Percentiles rank a stretch among this genome's conserved stretches.
Conservation (phyloP, 2,797 vertebrate species). For the Margarornis squamiger region DNA sequence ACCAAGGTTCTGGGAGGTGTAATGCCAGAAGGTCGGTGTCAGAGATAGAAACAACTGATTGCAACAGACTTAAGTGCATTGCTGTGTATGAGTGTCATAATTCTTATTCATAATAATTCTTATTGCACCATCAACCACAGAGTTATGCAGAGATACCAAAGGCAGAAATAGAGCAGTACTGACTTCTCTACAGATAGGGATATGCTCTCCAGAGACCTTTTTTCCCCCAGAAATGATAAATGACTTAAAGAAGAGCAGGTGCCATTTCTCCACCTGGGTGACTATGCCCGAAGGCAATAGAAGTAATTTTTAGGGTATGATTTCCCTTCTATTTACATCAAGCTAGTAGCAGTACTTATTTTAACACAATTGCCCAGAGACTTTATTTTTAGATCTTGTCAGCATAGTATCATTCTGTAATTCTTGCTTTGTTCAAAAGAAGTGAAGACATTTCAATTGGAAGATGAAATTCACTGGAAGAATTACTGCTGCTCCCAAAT, state of each 20-base stretch:
- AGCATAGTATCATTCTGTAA: neutral
- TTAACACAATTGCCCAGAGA: neutral
- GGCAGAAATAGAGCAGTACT: neutral
- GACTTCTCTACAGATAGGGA: neutral
- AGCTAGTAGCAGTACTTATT: conserved; percentile 7
- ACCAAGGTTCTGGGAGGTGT: neutral
- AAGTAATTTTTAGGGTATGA: neutral
- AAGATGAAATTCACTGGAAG: conserved; percentile 1
- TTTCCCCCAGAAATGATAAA: neutral
- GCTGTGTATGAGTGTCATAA: neutral
- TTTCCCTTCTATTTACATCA: conserved; percentile 25
- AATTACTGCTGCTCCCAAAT: conserved; percentile 15
- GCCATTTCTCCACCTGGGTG: neutral
- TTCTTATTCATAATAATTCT: neutral
- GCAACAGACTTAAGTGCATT: conserved; percentile 6
- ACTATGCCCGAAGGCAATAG: neutral
- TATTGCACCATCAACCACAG: neutral
- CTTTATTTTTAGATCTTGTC: conserved; percentile 9
- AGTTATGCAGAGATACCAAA: neutral
- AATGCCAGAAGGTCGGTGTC: neutral
- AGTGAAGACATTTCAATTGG: conserved; percentile 9
- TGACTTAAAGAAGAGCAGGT: neutral
- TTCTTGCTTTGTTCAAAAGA: neutral
- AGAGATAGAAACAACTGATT: neutral
- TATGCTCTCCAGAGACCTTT: neutral